These are phyloP conservation scores for Cirrhinus molitorella DNA, from an alignment of 2,797 vertebrate species.

Conservation along the genomic window DNA sequence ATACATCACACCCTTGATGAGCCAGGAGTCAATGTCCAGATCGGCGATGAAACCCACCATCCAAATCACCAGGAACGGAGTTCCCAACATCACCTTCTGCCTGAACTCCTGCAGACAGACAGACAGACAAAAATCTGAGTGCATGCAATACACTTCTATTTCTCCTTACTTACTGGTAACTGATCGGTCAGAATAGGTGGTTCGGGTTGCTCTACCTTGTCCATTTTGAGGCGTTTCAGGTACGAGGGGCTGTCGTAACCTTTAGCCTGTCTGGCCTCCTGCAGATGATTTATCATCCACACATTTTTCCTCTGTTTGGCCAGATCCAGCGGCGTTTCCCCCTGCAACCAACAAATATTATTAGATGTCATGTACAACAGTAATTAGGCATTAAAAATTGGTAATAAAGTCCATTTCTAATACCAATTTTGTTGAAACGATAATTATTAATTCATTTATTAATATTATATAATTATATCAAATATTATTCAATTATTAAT, in stretches of 20 bases:
- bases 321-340: slow-evolving; percentile 97
- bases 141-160: background rate
- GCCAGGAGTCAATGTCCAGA: slow-evolving; percentile 97
- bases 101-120: slow-evolving; percentile 87
- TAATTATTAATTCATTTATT: too few species aligned
- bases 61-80: slow-evolving; percentile 99
- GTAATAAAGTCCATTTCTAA: too few species aligned
- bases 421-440: too few species aligned
- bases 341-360: slow-evolving; percentile 72
- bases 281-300: slow-evolving; percentile 99
- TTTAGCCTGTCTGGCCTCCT: slow-evolving; percentile 97
- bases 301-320: slow-evolving; percentile 98
- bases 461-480: too few species aligned
- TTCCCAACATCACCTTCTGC: slow-evolving; percentile 99
- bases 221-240: slow-evolving; percentile 95
- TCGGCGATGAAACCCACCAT: slow-evolving; percentile 97
- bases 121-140: background rate
- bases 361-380: too few species aligned
- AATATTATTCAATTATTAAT: too few species aligned
- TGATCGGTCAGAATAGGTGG: background rate
- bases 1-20: slow-evolving; percentile 96
- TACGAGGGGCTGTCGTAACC: slow-evolving; percentile 98
- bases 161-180: background rate
- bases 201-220: slow-evolving; percentile 85
- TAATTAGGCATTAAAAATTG: too few species aligned